Evolutionary conservation across 2,888 invertebrate species (phyloP).

Genomic region (Torymus aiolomorphi): DNA sequence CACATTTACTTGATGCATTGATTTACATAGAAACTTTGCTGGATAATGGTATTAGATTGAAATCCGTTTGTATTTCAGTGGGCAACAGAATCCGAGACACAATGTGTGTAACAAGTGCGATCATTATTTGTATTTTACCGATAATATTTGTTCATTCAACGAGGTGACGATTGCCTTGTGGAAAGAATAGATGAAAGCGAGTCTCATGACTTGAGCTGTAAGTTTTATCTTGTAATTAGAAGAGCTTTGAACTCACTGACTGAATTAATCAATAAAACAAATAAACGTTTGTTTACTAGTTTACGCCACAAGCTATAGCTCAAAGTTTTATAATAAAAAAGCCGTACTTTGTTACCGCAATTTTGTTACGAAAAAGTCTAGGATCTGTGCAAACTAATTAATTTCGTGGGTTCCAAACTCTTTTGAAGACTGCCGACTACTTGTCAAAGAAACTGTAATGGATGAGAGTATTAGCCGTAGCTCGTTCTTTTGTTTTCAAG

Average conservation of each 20-base stretch:
- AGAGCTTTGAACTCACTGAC: conserved; percentile 60
- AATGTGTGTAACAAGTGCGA: neutral
- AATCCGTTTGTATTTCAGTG: neutral
- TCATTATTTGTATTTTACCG: conserved; percentile 6
- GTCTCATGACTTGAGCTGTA: conserved; percentile 48
- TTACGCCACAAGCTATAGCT: conserved; percentile 15
- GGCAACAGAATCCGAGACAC: neutral
- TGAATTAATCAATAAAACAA: conserved; percentile 51
- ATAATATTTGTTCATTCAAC: neutral
- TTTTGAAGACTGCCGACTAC: conserved; percentile 65
- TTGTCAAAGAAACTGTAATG: conserved; percentile 1
- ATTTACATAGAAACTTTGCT: neutral
- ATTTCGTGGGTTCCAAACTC: conserved; percentile 58
- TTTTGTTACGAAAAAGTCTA: conserved; percentile 2
- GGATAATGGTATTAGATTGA: neutral
- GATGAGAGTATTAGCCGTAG: neutral
- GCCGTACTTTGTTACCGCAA: neutral
- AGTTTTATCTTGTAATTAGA: conserved; percentile 48
- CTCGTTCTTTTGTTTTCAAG: neutral
- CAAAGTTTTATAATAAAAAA: neutral
- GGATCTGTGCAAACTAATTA: neutral
- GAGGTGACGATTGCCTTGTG: neutral
- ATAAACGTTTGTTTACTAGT: conserved; percentile 13
- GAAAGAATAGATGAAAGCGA: conserved; percentile 28
- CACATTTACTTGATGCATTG: neutral